Percentiles rank a stretch among this genome's conserved stretches.
Evolutionary conservation across 2,888 invertebrate species (phyloP).

Genomic region (Nomada lathburiana): DNA sequence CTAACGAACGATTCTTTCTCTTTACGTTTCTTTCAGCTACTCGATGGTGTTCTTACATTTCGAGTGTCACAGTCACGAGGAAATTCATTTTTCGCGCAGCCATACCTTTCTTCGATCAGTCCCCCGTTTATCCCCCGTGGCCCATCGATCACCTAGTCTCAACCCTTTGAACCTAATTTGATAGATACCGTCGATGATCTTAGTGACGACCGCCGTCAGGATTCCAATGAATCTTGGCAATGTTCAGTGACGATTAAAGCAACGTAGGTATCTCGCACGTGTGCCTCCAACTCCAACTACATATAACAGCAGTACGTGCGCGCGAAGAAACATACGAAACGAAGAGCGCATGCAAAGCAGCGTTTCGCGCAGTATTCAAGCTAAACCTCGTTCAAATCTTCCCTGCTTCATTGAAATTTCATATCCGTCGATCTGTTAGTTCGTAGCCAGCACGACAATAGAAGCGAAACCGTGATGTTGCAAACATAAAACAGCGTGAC

Average conservation of each 20-base stretch:
- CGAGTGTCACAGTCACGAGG: not conserved
- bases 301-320: no score
- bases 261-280: no score
- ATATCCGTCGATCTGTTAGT: no score
- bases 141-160: not conserved
- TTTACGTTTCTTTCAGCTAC: not conserved
- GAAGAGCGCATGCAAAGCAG: constrained; percentile 9
- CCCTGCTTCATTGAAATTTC: constrained; percentile 13
- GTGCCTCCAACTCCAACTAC: no score
- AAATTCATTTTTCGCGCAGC: constrained; percentile 4
- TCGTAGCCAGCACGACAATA: no score
- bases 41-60: constrained; percentile 17
- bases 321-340: no score
- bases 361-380: constrained; percentile 41
- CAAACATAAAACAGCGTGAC: no score
- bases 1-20: not conserved
- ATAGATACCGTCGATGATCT: not conserved
- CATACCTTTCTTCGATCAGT: not conserved
- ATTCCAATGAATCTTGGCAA: not conserved
- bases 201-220: not conserved
- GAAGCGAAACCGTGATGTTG: no score
- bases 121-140: not conserved
- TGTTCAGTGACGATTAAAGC: no score
- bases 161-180: not conserved
- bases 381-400: constrained; percentile 51